phyloP scores from a whole-genome alignment of 23 tunicate genomes.

The Styela plicata region DNA sequence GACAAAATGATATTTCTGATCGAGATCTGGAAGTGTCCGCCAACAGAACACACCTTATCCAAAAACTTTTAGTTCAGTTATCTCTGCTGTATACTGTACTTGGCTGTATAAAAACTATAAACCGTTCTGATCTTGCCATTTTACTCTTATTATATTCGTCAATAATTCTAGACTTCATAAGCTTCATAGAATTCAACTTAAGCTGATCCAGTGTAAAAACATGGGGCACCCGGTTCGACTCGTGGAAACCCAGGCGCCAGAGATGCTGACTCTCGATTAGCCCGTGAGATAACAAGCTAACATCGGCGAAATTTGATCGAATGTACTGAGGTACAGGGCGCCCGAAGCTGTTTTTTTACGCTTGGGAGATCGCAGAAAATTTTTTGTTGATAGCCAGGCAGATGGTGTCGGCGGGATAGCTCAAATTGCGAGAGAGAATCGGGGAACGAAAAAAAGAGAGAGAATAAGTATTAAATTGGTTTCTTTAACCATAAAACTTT shows the following conservation, averaged over 20 bases:
- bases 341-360: constrained; percentile 31
- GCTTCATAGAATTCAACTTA: background rate
- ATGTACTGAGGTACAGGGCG: constrained; percentile 15
- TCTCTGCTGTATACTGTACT: background rate
- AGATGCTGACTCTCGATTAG: constrained; percentile 18
- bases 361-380: constrained; percentile 24
- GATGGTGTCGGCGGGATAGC: constrained; percentile 16
- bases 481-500: background rate
- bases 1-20: too few relatives aligned
- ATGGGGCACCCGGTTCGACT: too few relatives aligned
- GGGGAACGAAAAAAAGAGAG: background rate
- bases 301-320: constrained; percentile 32
- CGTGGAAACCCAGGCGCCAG: constrained; percentile 8
- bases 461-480: background rate
- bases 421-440: background rate
- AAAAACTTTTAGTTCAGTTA: too few relatives aligned
- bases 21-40: too few relatives aligned
- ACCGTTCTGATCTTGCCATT: too few relatives aligned
- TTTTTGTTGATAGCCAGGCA: constrained; percentile 34
- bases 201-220: too few relatives aligned
- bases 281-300: constrained; percentile 22
- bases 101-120: background rate
- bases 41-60: too few relatives aligned
- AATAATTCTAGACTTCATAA: background rate
- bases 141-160: too few relatives aligned